Conservation (phyloP, 2,888 invertebrate species). For the Zaprionus obscuricornis region DNA sequence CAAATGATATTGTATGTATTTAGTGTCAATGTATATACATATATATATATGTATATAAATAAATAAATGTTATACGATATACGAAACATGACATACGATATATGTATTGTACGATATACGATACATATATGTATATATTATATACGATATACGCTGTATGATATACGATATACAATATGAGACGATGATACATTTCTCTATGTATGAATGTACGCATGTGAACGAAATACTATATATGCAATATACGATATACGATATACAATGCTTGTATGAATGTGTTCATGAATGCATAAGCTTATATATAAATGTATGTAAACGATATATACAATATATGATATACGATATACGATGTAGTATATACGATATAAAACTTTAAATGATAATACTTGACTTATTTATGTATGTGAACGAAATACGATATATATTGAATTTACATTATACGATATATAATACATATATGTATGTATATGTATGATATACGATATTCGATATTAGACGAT, state of each 20-base stretch:
- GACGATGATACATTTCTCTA: background rate
- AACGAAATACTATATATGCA: conserved; percentile 11
- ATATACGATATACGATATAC: background rate
- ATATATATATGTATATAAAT: background rate
- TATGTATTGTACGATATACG: background rate
- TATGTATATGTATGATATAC: no score
- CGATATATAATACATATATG: no score
- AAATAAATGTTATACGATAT: background rate
- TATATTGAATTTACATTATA: background rate
- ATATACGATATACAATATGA: conserved; percentile 19
- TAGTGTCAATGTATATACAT: background rate
- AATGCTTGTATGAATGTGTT: no score
- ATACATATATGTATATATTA: background rate
- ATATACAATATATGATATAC: background rate
- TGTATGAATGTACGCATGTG: background rate
- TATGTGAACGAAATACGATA: background rate
- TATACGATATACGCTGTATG: conserved; percentile 9
- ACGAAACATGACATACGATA: background rate
- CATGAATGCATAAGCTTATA: no score
- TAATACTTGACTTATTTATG: background rate
- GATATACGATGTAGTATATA: no score
- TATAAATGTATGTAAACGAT: no score
- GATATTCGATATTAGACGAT: no score
- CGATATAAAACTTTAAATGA: background rate
- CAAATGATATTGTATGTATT: background rate